Evolutionary conservation across 2,113 vertebrate genomes (phyloP), one percentile per base, ranked within the genome.

Genomic region (Strigops habroptila): DNA sequence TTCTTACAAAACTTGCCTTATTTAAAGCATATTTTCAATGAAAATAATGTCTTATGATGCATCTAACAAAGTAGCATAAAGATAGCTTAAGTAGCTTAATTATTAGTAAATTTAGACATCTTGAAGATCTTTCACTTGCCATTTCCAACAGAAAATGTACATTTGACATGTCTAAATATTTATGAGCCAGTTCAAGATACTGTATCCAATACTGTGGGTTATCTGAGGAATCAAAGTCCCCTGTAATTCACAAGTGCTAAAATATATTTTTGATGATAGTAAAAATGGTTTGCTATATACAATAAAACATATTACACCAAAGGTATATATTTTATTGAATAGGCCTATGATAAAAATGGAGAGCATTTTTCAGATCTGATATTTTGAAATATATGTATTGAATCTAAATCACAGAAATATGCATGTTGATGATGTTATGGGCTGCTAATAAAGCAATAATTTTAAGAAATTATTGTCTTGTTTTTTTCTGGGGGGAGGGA

Each of bases 361-460:
- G 43, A 95, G n/a, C 37, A 53, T 96, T 96, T 96, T 97, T 95
- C 91, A 95, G 88, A 96, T 82, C 86, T 96, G 90, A 43, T 95
- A 92, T 95, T 97, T 97, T 97, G 89, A 95, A 95, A 94, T 91
- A 95, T 95, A 95, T 97, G 62, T 96, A 96, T 92, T 74, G 82
- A 96, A 91, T 86, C n/a, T 88, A 83, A 91, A 41, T 83, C 84
- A 91, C 65, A 79, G 69, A 96, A 95, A 68, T 82, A 85, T 95
- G 86, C 84, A 93, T 92, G 84, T 88, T 91, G 57, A 44, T 97
- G 60, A 91, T 88, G 70, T 91, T 96, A 93, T 69, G 37, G 88
- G 81, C 86, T 95, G 86, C 88, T 97, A 97, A 96, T 96, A 96
- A 51, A 96, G 96, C 96, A 97, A 97, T 97, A 97, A 97, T 96